These are phyloP conservation scores for Lates calcarifer DNA, from an alignment of 2,113 vertebrate species.

Conservation along the genomic window DNA sequence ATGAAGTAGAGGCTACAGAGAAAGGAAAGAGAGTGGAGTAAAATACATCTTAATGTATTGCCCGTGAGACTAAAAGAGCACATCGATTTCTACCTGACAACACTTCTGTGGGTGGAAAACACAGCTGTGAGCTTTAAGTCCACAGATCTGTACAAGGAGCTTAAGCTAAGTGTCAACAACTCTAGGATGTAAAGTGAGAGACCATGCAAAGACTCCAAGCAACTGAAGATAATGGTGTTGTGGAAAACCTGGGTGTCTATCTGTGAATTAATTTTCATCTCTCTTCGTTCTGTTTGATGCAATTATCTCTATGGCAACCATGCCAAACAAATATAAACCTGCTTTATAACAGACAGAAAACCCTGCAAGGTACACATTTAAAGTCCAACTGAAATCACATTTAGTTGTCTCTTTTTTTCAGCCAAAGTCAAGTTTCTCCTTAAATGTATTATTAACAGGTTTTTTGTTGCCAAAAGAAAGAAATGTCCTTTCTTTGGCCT, in stretches of 20 bases:
- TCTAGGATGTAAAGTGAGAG: not conserved
- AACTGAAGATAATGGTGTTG: not conserved
- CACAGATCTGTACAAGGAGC: not conserved
- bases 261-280: not conserved
- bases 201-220: not conserved
- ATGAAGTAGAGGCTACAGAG: constrained; percentile 23
- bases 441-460: not conserved
- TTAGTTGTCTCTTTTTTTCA: not conserved
- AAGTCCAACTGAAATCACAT: constrained; percentile 8
- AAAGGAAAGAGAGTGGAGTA: constrained; percentile 24
- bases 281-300: not conserved
- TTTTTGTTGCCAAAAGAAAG: not conserved
- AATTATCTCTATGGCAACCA: not conserved
- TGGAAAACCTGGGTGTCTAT: not conserved
- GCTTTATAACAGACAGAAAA: not conserved
- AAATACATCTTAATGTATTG: constrained; percentile 30
- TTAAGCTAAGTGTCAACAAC: not conserved
- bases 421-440: not conserved
- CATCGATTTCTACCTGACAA: not conserved
- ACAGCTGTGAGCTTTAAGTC: not conserved
- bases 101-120: constrained; percentile 1
- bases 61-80: constrained; percentile 8
- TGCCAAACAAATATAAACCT: not conserved
- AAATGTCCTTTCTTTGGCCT: not conserved
- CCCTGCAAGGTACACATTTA: too few relatives aligned